Base-by-base conservation (phyloP, 2,888 invertebrate genomes). In the Meandrusa payeni region DNA sequence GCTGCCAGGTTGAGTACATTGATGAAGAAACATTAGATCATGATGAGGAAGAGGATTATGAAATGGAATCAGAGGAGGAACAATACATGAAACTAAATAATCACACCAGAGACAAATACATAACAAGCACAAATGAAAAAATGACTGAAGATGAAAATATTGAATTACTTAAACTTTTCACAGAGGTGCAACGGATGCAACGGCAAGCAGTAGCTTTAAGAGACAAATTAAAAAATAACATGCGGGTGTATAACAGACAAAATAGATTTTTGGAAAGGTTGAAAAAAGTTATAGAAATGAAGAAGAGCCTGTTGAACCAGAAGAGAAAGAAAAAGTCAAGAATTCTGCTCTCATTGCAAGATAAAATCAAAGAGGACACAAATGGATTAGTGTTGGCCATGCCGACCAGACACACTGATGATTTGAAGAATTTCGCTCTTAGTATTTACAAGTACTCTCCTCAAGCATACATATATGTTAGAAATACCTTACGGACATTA, bases 1-100 rank as follows among this genome's bases (percentile, higher is more conserved):
- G n/a, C n/a, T n/a, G n/a, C 20, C 57, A 87, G 87, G 85, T 85
- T 3, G 87, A 87, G 67, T 87, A 87, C 52, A 86, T 87, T 47
- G 87, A 87, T 37, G 87, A 87, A 54, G 85, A 86, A 15, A 74
- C 79, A 1, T 50, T 83, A 34, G 78, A 82, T 13, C 72, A 76
- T 50, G 78, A 75, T 2, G 66, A 82, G 45, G 77, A 75, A 42
- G 66, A 74, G 13, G 71, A 76, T 5, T 61, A 64, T 22, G 59
- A 62, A 11, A 69, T 76, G 65, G 68, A 70, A 9, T 64, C 65
- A 5, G 75, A 61, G 24, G 62, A 61, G 9, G 60, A 61, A 7
- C 33, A 39, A 0, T 23, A 20, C 6, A 15, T 5, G 6, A 45
- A 24, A 19, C n/a, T 17, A 3, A 45, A 45, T 15, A 48, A 22